Conservation (phyloP, 2,888 invertebrate genomes). For the Digitonthophagus gazella region DNA sequence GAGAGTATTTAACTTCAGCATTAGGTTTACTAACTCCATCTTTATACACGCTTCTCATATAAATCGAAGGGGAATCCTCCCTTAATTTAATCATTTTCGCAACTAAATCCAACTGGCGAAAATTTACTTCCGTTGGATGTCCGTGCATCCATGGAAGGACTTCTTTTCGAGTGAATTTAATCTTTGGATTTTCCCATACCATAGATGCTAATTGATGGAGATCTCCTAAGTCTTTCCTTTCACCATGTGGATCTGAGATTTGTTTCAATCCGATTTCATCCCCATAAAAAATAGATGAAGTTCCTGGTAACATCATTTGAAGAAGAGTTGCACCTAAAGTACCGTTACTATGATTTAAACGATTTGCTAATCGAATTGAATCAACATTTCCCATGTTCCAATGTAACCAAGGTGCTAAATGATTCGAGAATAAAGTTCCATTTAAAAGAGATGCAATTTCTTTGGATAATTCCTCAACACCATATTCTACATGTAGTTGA, state of each 20-base stretch:
- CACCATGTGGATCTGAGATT: constrained; percentile 56
- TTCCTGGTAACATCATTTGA: constrained; percentile 81
- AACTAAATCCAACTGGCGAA: constrained; percentile 57
- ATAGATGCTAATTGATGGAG: constrained; percentile 70
- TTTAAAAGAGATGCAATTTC: constrained; percentile 59
- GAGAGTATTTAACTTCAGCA: constrained; percentile 65
- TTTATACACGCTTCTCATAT: constrained; percentile 68
- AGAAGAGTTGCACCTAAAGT: constrained; percentile 70
- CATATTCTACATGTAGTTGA: constrained; percentile 59
- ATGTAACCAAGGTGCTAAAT: constrained; percentile 70
- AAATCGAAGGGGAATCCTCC: constrained; percentile 67
- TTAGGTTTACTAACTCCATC: constrained; percentile 63
- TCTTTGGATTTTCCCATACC: constrained; percentile 56
- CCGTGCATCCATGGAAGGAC: constrained; percentile 66
- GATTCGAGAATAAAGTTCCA: constrained; percentile 61
- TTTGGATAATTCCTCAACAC: constrained; percentile 58
- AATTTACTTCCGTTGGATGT: constrained; percentile 54
- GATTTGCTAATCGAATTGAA: constrained; percentile 60
- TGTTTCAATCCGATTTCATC: constrained; percentile 80
- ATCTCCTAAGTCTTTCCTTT: constrained; percentile 60
- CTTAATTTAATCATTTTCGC: constrained; percentile 61
- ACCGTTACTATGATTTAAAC: constrained; percentile 58
- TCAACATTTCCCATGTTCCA: constrained; percentile 74
- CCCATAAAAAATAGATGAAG: constrained; percentile 86
- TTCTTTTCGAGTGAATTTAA: constrained; percentile 53